Conservation (phyloP, 2,888 invertebrate genomes). For the Drosophila demipolita region DNA sequence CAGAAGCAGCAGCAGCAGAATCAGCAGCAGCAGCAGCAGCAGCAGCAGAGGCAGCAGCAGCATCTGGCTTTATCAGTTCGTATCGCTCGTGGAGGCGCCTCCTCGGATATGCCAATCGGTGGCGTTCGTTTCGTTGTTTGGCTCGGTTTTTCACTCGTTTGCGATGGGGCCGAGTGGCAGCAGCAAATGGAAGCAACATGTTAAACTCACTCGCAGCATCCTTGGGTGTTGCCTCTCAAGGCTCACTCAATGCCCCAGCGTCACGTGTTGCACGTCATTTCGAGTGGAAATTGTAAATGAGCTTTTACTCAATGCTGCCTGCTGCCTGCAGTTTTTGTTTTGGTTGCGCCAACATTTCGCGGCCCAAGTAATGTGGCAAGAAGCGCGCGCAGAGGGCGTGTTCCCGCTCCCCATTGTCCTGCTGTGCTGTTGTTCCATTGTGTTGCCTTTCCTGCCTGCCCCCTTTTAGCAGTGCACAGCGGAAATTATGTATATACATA, state of each 20-base stretch:
- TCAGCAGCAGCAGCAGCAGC: slow-evolving; percentile 8
- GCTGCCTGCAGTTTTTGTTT: slow-evolving; percentile 68
- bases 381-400: slow-evolving; percentile 49
- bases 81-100: slow-evolving; percentile 41
- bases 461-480: slow-evolving; percentile 41
- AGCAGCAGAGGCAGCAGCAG: slow-evolving; percentile 9
- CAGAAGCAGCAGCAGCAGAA: neutral
- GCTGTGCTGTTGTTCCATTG: slow-evolving; percentile 4
- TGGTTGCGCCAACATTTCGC: slow-evolving; percentile 40
- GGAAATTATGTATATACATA: slow-evolving; percentile 77
- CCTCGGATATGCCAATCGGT: slow-evolving; percentile 11
- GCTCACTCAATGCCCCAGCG: slow-evolving; percentile 56
- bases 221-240: slow-evolving; percentile 63
- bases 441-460: slow-evolving; percentile 4
- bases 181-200: slow-evolving; percentile 70
- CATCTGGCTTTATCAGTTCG: slow-evolving; percentile 75
- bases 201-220: slow-evolving; percentile 69
- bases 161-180: slow-evolving; percentile 19
- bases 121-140: neutral
- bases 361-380: slow-evolving; percentile 40
- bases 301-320: slow-evolving; percentile 46
- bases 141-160: slow-evolving; percentile 43
- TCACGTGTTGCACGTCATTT: slow-evolving; percentile 70
- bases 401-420: slow-evolving; percentile 23
- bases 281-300: slow-evolving; percentile 66